A percentile compares a stretch with the other conserved stretches of the same genome.
Conservation (phyloP, 2,797 vertebrate species). For the Carduelis carduelis region DNA sequence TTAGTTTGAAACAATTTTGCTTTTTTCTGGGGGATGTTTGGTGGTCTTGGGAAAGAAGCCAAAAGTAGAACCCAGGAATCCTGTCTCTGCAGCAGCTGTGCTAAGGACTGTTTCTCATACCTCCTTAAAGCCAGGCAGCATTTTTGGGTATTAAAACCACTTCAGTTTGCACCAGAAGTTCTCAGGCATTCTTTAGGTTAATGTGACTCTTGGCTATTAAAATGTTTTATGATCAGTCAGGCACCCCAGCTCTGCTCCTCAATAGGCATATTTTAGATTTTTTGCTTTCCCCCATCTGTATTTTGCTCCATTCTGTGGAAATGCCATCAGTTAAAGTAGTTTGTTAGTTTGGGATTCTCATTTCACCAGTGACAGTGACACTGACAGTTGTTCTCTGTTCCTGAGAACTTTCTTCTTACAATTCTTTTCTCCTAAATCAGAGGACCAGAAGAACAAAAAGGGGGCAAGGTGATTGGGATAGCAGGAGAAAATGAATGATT, state of each 20-base stretch:
- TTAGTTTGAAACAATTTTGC: neutral
- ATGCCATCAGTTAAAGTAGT: neutral
- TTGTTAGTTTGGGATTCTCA: neutral
- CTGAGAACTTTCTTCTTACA: neutral
- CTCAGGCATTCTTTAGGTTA: constrained; percentile 21
- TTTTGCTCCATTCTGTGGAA: neutral
- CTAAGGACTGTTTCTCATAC: neutral
- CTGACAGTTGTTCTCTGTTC: neutral
- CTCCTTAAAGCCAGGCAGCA: constrained; percentile 10
- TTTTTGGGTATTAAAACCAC: neutral
- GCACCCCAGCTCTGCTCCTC: neutral
- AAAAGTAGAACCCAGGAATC: constrained; percentile 18
- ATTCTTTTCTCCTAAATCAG: neutral
- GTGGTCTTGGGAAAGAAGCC: constrained; percentile 12
- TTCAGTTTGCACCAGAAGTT: neutral
- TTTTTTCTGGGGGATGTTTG: constrained; percentile 19
- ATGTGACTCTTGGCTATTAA: neutral
- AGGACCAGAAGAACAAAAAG: neutral
- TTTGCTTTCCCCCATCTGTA: neutral
- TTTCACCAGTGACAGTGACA: neutral
- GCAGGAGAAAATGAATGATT: neutral
- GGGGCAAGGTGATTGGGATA: neutral
- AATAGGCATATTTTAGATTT: neutral
- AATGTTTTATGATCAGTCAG: neutral
- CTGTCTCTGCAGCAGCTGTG: constrained; percentile 2